A percentile compares a stretch with the other conserved stretches of the same genome.
Conservation (phyloP, 2,888 invertebrate species). For the Drosophila bunnanda region DNA sequence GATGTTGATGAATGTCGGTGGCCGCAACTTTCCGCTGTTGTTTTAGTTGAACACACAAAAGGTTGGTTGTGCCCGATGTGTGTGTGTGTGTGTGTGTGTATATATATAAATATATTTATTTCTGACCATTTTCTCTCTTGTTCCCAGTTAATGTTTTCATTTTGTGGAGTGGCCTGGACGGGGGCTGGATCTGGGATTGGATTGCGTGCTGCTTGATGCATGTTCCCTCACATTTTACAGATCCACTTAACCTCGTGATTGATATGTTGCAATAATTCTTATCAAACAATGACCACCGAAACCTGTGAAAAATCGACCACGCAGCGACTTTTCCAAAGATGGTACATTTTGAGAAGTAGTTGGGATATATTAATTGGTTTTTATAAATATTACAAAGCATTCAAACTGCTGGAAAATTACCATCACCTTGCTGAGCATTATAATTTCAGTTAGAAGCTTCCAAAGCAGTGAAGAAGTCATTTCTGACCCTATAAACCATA, state of each 20-base stretch:
- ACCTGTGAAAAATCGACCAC: conserved; percentile 61
- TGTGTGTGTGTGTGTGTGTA: conserved; percentile 53
- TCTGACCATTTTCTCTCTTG: conserved; percentile 53
- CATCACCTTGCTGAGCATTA: too few relatives aligned
- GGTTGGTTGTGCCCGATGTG: conserved; percentile 4
- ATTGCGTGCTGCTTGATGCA: conserved; percentile 78
- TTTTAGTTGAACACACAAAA: conserved; percentile 35
- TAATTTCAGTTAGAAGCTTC: too few relatives aligned
- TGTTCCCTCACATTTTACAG: conserved; percentile 74
- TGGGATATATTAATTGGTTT: not conserved
- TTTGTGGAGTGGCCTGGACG: conserved; percentile 49
- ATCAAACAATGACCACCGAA: conserved; percentile 68
- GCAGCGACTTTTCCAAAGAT: conserved; percentile 52
- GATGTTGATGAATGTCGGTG: conserved; percentile 77
- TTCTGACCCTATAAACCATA: too few relatives aligned
- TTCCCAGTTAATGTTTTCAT: conserved; percentile 72
- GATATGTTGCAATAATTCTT: conserved; percentile 79
- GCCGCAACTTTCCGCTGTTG: conserved; percentile 68
- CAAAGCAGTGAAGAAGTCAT: too few relatives aligned
- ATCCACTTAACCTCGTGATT: conserved; percentile 78
- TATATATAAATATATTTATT: conserved; percentile 11
- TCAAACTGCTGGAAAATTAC: not conserved
- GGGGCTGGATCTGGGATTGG: conserved; percentile 28
- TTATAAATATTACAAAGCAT: not conserved
- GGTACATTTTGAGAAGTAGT: not conserved